Base-by-base conservation (phyloP, 2,888 invertebrate species). In the Rhamphomyia laevipes region DNA sequence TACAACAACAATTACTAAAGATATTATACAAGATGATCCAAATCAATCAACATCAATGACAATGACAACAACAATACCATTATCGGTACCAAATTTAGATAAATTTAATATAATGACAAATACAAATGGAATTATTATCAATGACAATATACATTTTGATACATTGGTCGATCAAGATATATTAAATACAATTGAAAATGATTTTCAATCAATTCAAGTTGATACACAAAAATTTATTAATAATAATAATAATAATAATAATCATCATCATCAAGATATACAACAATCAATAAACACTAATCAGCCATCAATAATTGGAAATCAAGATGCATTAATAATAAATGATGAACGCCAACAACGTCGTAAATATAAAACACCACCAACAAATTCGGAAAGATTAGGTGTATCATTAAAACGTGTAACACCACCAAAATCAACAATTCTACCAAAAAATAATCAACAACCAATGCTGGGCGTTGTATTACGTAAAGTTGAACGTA, bases 401-500 rank as follows among this genome's bases (percentile, higher is more conserved):
- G 70, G 70, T 3, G 67, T 71, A 0, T 59, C 57, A 45, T 57
- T 70, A 1, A 69, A 70, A 42, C 60, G 63, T 5, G 66, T 70
- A 1, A 60, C 62, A 13, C 68, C 69, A 7, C 68, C 66, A 2
- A 63, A 61, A 41, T 61, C 63, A 0, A 61, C 64, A 10, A 59
- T 70, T 2, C 56, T 61, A 4, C 60, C 70, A 2, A 69, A 68
- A 51, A 61, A 61, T 23, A n/a, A n/a, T n/a, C 64, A 66, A 5
- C 59, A 57, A 0, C 68, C 68, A 23, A 65, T 67, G 65, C 53
- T 70, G 48, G 69, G 69, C 12, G 71, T 69, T 2, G 71, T 70
- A 0, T 51, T 70, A 42, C 68, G 70, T 7, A 63, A 62, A 31
- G 68, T 69, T 4, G 68, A 69, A 35, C 67, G 65, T 54, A 70